These are phyloP conservation scores for Zosterops borbonicus DNA, from an alignment of 2,113 vertebrate genomes.

Conservation along the genomic window DNA sequence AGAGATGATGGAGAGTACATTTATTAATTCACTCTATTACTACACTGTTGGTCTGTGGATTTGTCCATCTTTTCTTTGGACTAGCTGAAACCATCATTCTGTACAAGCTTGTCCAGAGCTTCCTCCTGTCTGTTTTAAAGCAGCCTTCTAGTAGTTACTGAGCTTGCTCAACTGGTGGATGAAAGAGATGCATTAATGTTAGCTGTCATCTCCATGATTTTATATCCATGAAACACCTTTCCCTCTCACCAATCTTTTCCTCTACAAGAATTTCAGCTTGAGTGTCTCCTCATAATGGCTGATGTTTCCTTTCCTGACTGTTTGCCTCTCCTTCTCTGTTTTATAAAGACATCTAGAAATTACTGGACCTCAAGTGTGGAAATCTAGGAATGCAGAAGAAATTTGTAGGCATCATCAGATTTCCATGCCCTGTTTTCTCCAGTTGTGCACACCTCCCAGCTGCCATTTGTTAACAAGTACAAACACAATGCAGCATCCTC, in stretches of 20 bases:
- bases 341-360: neutral
- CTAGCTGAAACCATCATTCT: neutral
- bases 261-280: neutral
- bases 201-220: neutral
- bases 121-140: neutral
- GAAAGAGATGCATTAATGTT: neutral
- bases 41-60: neutral
- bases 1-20: neutral
- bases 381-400: neutral
- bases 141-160: neutral
- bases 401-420: neutral
- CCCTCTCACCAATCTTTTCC: neutral
- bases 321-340: neutral
- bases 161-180: neutral
- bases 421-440: fast-evolving
- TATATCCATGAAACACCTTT: neutral
- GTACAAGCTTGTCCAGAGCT: neutral
- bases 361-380: neutral
- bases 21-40: neutral
- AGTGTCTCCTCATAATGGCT: neutral
- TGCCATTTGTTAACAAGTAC: neutral
- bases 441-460: neutral
- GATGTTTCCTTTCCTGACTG: neutral
- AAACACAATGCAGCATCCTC: neutral
- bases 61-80: neutral